phyloP scores from a whole-genome alignment of 2,888 invertebrate species.

The Callyntrura sp. region DNA sequence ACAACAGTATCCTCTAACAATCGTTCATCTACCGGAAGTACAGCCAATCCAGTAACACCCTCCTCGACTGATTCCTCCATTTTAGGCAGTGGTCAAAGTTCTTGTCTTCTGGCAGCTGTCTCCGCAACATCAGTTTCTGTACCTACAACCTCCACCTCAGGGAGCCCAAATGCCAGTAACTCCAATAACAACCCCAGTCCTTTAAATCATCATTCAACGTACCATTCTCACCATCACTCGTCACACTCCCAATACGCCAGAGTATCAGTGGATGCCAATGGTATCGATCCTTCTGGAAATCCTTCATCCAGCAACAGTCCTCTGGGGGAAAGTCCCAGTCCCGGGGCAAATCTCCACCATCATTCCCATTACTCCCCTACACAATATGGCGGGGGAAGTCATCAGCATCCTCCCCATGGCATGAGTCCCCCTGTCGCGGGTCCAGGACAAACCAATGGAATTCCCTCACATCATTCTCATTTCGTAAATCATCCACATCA shows the following conservation, averaged over 20 bases:
- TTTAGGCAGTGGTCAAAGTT: conserved; percentile 61
- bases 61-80: conserved; percentile 57
- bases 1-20: conserved; percentile 67
- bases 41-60: conserved; percentile 53
- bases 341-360: conserved; percentile 78
- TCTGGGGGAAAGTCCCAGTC: conserved; percentile 79
- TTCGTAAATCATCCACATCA: conserved; percentile 80
- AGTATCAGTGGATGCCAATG: conserved; percentile 61
- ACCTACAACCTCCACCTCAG: conserved; percentile 68
- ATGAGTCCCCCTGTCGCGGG: conserved; percentile 50
- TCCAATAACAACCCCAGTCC: conserved; percentile 65
- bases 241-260: conserved; percentile 64
- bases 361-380: conserved; percentile 79
- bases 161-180: conserved; percentile 58
- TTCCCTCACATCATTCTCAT: conserved; percentile 71
- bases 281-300: conserved; percentile 60
- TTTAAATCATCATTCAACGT: conserved; percentile 65
- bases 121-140: conserved; percentile 46
- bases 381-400: conserved; percentile 53
- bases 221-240: conserved; percentile 53
- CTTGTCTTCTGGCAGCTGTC: conserved; percentile 65
- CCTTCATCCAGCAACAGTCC: conserved; percentile 68
- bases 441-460: conserved; percentile 68
- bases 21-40: conserved; percentile 39
- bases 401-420: conserved; percentile 55